Evolutionary conservation across 2,888 invertebrate genomes (phyloP), one percentile per base, ranked within the genome.

Genomic region (Hirtodrosophila alboralis): DNA sequence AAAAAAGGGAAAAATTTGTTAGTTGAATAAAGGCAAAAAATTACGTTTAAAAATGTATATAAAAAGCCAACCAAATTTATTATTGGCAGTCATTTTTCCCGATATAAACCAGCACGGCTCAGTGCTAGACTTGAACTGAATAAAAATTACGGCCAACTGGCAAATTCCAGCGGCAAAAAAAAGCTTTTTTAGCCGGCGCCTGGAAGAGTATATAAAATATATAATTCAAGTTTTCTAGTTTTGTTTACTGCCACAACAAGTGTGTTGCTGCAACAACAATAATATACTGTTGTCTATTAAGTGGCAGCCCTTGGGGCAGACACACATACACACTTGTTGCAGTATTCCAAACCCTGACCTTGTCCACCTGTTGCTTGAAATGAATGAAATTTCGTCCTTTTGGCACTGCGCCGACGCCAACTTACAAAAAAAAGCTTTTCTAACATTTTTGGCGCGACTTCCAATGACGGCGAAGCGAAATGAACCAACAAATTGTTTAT

Each of bases 391-490:
- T 21, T 23, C 27, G 18, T n/a, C 28, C 23, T 21, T 12, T 34
- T 9, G 34, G 4, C 10, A 60, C 12, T 66, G 68, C 68, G 68
- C 53, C 62, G 48, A 14, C 73, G 47, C n/a, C n/a, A n/a, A n/a
- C 58, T n/a, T 18, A 14, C 13, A 27, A 27, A 34, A 27, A 43
- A 75, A 72, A 85, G 85, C 85, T 79, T 51, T 71, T 6, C 34
- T 40, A 23, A 45, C 12, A 18, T 60, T 68, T 79, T 83, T 63
- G n/a, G n/a, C n/a, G 69, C 84, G 80, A 76, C 80, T 79, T 79
- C 84, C 79, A 81, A 56, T 31, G 62, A 6, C 67, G 78, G 38
- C 64, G 59, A 63, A 49, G 30, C 18, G 18, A 21, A 31, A 63
- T n/a, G n/a, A n/a, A n/a, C n/a, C n/a, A n/a, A n/a, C n/a, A n/a